These are phyloP conservation scores for Acrocephalus arundinaceus DNA, from an alignment of 2,113 vertebrate species.

Conservation along the genomic window DNA sequence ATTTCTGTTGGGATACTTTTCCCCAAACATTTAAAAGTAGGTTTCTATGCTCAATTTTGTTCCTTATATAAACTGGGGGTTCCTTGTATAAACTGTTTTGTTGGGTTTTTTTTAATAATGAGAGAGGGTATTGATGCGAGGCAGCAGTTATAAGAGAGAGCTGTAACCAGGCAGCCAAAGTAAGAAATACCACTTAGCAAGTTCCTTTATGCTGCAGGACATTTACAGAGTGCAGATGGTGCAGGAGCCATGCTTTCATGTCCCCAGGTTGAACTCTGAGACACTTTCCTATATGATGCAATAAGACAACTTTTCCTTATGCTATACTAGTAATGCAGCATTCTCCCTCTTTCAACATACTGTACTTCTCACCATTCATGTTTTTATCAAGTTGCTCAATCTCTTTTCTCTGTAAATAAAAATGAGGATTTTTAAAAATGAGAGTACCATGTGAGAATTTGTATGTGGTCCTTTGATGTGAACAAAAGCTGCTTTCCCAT, in stretches of 20 bases:
- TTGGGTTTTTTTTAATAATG: no score
- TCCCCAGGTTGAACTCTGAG: neutral
- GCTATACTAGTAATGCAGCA: neutral
- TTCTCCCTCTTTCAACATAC: neutral
- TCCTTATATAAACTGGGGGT: neutral
- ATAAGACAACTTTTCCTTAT: neutral
- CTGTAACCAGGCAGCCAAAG: neutral
- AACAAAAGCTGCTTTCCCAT: constrained; percentile 65
- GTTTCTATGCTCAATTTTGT: neutral
- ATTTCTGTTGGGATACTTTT: neutral
- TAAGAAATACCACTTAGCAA: neutral
- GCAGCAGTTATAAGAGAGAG: neutral
- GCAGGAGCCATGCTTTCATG: neutral
- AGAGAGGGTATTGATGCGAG: neutral
- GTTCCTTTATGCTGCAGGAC: neutral
- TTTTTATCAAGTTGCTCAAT: neutral
- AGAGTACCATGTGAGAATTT: constrained; percentile 46
- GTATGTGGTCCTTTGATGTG: constrained; percentile 49
- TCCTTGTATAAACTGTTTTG: neutral
- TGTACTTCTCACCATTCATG: neutral
- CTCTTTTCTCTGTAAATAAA: constrained; percentile 37
- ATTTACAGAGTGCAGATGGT: neutral
- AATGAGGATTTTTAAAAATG: neutral
- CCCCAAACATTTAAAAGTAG: neutral
- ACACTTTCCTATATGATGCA: neutral